phyloP scores from a whole-genome alignment of 2,113 vertebrate genomes.

The Herpetotheres cachinnans region DNA sequence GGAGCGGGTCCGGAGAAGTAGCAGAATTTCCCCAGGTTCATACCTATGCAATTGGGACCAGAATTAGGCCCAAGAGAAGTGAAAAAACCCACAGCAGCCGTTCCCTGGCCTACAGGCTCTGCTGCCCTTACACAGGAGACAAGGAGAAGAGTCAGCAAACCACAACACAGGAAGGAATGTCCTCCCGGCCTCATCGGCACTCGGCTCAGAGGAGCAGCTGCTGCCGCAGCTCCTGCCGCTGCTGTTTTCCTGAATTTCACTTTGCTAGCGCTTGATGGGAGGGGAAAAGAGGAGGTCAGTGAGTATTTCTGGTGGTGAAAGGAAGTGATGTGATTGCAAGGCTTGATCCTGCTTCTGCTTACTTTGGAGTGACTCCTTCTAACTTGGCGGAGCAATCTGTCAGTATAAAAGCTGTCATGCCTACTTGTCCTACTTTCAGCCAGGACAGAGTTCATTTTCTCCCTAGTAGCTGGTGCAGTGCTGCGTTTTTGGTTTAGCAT shows the following conservation, averaged over 20 bases:
- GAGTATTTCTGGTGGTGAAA: conserved; percentile 40
- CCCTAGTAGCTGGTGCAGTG: no score
- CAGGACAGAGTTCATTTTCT: no score
- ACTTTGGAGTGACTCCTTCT: neutral
- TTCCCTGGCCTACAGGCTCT: neutral
- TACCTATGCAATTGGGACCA: fast-evolving
- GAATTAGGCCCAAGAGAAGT: neutral
- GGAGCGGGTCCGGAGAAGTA: neutral
- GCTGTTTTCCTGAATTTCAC: conserved; percentile 14
- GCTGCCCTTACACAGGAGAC: neutral
- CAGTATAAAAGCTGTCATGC: neutral
- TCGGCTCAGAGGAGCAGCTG: neutral
- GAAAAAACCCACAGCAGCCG: neutral
- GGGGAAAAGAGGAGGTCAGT: neutral
- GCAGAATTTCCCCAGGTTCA: neutral
- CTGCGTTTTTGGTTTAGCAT: no score
- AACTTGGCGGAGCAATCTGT: neutral
- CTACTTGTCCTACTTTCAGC: neutral
- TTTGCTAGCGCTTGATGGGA: neutral
- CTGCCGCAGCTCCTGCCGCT: neutral
- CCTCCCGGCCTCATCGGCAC: neutral
- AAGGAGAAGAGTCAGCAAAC: conserved; percentile 54
- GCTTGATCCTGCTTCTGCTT: neutral
- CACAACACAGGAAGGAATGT: conserved; percentile 56
- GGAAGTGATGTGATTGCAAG: conserved; percentile 19